Evolutionary conservation across 2,113 vertebrate species (phyloP).

Genomic region (Protobothrops flavoviridis): DNA sequence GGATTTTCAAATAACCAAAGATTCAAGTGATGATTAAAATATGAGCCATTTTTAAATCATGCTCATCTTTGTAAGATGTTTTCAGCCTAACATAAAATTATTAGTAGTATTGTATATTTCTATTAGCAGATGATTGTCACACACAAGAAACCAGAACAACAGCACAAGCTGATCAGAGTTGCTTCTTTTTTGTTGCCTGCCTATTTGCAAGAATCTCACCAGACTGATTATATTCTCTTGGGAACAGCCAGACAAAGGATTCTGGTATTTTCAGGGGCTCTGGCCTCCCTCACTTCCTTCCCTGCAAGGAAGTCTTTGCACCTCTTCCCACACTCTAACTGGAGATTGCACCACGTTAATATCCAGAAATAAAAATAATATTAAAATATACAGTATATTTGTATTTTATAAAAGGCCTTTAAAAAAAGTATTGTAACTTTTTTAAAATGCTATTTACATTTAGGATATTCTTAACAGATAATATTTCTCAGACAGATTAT

Average conservation of each 20-base stretch:
- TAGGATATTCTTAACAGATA: background rate
- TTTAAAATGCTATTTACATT: background rate
- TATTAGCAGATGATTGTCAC: background rate
- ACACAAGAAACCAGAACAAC: too few relatives aligned
- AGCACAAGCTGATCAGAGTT: too few relatives aligned
- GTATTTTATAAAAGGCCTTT: background rate
- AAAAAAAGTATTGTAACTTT: background rate
- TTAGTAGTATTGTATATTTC: background rate
- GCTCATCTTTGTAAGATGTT: background rate
- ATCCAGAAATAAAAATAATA: background rate
- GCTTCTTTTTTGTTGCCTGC: too few relatives aligned
- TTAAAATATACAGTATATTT: background rate
- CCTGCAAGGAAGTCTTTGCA: background rate
- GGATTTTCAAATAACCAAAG: too few relatives aligned
- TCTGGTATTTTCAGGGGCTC: too few relatives aligned
- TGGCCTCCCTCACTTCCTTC: background rate
- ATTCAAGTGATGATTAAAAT: too few relatives aligned
- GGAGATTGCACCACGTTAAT: background rate
- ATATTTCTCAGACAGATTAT: conserved; percentile 13
- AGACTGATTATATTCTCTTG: too few relatives aligned
- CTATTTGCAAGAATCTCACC: too few relatives aligned
- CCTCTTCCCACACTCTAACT: background rate
- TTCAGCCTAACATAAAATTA: background rate
- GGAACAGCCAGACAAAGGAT: too few relatives aligned
- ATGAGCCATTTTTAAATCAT: background rate